A percentile compares a stretch with the other conserved stretches of the same genome.
These are phyloP conservation scores for Vanacampus margaritifer DNA, from an alignment of 2,113 vertebrate species.

Conservation along the genomic window DNA sequence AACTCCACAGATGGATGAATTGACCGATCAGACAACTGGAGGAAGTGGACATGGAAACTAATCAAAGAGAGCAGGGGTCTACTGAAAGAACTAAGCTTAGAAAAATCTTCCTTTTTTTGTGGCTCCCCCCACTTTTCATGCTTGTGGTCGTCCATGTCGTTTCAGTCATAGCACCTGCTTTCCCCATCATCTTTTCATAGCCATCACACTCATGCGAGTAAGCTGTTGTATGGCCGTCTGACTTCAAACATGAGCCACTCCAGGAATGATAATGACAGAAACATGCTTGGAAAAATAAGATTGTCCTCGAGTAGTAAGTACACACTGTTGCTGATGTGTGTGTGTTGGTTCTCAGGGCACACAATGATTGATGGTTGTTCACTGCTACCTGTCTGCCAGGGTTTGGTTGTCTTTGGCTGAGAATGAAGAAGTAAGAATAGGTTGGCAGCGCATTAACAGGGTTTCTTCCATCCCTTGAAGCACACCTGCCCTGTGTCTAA, in stretches of 20 bases:
- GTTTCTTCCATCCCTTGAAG: slow-evolving; percentile 47
- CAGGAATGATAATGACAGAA: slow-evolving; percentile 83
- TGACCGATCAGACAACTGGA: slow-evolving; percentile 26
- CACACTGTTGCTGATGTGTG: slow-evolving; percentile 47
- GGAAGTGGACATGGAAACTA: slow-evolving; percentile 42
- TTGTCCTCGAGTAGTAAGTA: slow-evolving; percentile 54
- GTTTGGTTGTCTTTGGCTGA: slow-evolving; percentile 31
- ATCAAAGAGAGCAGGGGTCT: slow-evolving; percentile 27
- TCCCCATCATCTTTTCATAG: slow-evolving; percentile 59
- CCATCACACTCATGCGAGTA: slow-evolving; percentile 46
- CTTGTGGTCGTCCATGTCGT: slow-evolving; percentile 31
- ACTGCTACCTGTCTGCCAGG: slow-evolving; percentile 45
- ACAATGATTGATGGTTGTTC: slow-evolving; percentile 51
- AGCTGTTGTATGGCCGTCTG: slow-evolving; percentile 65
- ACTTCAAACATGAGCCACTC: slow-evolving; percentile 77
- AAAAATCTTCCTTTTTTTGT: slow-evolving; percentile 11
- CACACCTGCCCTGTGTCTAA: slow-evolving; percentile 66
- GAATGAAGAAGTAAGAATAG: slow-evolving; percentile 27
- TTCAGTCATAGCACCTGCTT: slow-evolving; percentile 66
- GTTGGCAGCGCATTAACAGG: slow-evolving; percentile 40
- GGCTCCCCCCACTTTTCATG: slow-evolving; percentile 17
- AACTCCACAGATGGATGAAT: slow-evolving; percentile 14
- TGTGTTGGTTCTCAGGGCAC: slow-evolving; percentile 5
- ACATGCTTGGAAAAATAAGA: slow-evolving; percentile 72
- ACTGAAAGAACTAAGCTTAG: slow-evolving; percentile 34